Base-by-base conservation (phyloP, 92 coral and sea anemone genomes). In the Chrysogorgia sp. region DNA sequence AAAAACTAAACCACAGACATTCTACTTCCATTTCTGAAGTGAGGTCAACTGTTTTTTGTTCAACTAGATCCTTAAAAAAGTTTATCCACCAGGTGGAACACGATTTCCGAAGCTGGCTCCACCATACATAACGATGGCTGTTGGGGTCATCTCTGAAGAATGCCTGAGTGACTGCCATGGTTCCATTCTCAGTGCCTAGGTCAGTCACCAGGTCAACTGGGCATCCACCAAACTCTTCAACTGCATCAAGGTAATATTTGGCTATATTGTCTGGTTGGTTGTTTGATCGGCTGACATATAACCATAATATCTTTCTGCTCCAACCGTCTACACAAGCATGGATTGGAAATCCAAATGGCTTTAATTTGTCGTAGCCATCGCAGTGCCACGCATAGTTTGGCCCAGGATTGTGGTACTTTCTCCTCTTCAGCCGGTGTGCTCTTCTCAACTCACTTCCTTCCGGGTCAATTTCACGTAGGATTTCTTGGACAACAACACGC, bases 1-100 rank as follows among this genome's bases (percentile, higher is more conserved):
- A 69, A 69, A 88, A 88, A 69, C 88, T 65, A 81, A 88, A 84
- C 91, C 88, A 87, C 21, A 84, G 77, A 75, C 88, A 88, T 66
- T 80, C 83, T 81, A 80, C 67, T 24, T 84, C 83, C 66, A 88
- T 31, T 72, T 68, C 77, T 35, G 82, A 82, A 24, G 83, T 59
- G 15, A 81, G 77, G 57, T 84, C 84, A 29, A 88, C 31, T 26
- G 71, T 80, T 56, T 63, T 58, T 57, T 80, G 82, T 6, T 62
- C 69, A 15, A 80, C 40, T 28, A 64, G 47, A 55, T 85, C 85
- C 74, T 80, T 62, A 30, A 85, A 71, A 72, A 62, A 74, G 43
- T 72, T 80, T 30, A 72, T 80, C 76, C 84, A 80, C 85, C 89
- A 85, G 34, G 85, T 58, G 32, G 81, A 71, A 47, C 75, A 71